These are phyloP conservation scores for Anhinga rufa DNA, from an alignment of 2,113 vertebrate species.

Conservation along the genomic window DNA sequence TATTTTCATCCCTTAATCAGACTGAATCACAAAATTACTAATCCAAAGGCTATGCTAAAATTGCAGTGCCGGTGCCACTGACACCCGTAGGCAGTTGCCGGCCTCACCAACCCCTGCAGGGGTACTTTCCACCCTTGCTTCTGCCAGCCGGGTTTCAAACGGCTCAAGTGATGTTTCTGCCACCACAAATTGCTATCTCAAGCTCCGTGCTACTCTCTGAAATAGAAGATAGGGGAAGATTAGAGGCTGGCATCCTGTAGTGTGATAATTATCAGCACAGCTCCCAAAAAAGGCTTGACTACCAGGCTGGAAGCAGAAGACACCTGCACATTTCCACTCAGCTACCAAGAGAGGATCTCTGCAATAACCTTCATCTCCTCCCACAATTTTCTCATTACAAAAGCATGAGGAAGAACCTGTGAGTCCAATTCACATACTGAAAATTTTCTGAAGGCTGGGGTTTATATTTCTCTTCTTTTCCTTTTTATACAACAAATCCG, in stretches of 20 bases:
- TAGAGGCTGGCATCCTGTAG: not conserved
- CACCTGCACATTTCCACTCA: not conserved
- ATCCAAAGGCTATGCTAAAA: not conserved
- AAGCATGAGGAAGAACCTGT: not conserved
- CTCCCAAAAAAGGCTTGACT: not conserved
- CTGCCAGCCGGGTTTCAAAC: not conserved
- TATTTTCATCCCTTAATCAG: not conserved
- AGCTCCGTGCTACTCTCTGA: not conserved
- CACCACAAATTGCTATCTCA: not conserved
- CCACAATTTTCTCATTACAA: not conserved
- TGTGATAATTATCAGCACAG: not conserved
- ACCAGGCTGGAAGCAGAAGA: not conserved
- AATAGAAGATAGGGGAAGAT: not conserved
- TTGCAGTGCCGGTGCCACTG: fast-evolving
- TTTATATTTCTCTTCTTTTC: not conserved
- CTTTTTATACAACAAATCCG: not conserved
- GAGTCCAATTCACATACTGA: not conserved
- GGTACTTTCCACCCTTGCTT: not conserved
- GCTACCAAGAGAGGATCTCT: not conserved
- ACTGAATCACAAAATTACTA: not conserved
- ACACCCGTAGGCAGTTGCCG: not conserved
- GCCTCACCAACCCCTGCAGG: not conserved
- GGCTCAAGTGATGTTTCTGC: not conserved
- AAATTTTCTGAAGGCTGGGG: not conserved
- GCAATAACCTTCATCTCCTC: not conserved